These are phyloP conservation scores for Halocynthia roretzi DNA, from an alignment of 23 tunicate species.

Conservation along the genomic window DNA sequence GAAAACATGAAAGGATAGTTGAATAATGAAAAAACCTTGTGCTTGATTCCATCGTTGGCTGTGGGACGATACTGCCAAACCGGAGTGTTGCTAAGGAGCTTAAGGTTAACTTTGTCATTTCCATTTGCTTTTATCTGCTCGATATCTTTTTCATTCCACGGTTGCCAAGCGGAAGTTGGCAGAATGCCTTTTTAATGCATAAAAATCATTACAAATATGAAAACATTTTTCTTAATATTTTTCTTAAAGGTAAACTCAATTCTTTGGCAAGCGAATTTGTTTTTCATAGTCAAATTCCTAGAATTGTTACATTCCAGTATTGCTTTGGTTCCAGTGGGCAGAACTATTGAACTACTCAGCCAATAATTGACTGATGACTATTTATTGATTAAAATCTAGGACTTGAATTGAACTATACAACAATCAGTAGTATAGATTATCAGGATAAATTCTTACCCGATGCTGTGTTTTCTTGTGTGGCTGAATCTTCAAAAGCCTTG, in stretches of 20 bases:
- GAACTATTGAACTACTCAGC: no score
- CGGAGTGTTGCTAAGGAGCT: conserved; percentile 50
- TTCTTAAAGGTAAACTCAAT: no score
- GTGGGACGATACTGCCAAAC: conserved; percentile 88
- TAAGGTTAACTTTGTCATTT: conserved; percentile 58
- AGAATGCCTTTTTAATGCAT: conserved; percentile 53
- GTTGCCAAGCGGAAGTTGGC: conserved; percentile 48
- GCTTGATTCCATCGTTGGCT: conserved; percentile 79
- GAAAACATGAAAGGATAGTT: no score
- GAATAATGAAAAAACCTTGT: conserved; percentile 29
- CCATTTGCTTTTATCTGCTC: conserved; percentile 75
- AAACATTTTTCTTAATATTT: no score
- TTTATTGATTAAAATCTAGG: no score
- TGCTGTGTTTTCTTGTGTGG: background rate
- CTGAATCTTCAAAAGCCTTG: conserved; percentile 29
- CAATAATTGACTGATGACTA: no score
- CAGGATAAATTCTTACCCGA: conserved; percentile 7
- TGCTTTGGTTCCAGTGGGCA: no score
- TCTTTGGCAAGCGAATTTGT: no score
- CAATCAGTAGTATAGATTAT: background rate
- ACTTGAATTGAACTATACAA: background rate
- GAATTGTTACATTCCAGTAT: no score
- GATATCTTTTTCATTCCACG: conserved; percentile 80
- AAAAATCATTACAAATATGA: background rate
- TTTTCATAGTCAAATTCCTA: no score